Conservation (phyloP, 2,113 vertebrate genomes). For the Lophura nycthemera region DNA sequence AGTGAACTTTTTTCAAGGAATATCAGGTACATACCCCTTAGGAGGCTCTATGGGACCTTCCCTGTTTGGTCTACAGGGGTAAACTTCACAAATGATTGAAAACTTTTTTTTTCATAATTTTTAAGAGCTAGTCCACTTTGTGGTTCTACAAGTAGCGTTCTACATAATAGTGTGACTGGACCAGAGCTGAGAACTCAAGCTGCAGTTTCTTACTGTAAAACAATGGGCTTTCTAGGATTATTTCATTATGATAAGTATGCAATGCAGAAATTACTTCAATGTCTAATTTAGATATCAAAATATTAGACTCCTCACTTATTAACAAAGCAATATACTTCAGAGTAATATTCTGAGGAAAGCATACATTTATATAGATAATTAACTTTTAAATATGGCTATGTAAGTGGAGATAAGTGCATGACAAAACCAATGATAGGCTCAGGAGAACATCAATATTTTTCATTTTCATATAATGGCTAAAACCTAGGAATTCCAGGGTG, state of each 20-base stretch:
- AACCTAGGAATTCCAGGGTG: neutral
- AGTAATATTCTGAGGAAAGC: neutral
- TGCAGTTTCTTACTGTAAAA: neutral
- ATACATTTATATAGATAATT: neutral
- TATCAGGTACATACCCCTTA: neutral
- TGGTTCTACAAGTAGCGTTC: neutral
- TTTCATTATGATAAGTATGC: neutral
- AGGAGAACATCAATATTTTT: neutral
- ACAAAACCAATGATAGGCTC: neutral
- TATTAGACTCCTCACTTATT: neutral
- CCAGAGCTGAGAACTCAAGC: neutral
- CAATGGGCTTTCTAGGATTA: neutral
- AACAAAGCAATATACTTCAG: neutral
- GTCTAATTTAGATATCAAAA: neutral
- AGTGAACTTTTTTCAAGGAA: neutral
- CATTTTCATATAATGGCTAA: neutral
- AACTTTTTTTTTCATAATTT: neutral
- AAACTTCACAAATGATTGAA: neutral
- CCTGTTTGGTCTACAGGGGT: neutral
- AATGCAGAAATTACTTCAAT: neutral
- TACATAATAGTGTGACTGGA: neutral
- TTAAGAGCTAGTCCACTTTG: neutral
- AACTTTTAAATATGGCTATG: neutral
- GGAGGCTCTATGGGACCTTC: neutral
- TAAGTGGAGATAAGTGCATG: neutral